Evolutionary conservation across 2,888 invertebrate genomes (phyloP).

Genomic region (Drosophila eohydei): DNA sequence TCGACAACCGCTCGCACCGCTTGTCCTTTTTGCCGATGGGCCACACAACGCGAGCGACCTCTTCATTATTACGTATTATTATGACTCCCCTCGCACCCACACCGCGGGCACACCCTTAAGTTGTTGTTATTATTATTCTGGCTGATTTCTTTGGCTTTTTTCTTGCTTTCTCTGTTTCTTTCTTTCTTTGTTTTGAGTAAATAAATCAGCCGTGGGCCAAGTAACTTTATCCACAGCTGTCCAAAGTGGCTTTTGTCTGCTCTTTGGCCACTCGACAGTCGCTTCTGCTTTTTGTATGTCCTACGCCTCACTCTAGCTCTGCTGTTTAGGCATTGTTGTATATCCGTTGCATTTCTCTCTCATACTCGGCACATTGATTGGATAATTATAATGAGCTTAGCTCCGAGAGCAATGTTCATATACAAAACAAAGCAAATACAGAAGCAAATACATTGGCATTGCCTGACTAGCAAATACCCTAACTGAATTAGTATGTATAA

Average conservation of each 20-base stretch:
- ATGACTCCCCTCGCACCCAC: conserved; percentile 28
- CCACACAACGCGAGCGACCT: conserved; percentile 28
- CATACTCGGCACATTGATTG: conserved; percentile 55
- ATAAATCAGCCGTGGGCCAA: conserved; percentile 73
- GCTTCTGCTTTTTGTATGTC: conserved; percentile 2
- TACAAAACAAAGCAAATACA: background rate
- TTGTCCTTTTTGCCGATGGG: conserved; percentile 34
- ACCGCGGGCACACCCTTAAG: background rate
- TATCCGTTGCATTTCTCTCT: conserved; percentile 46
- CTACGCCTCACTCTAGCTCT: background rate
- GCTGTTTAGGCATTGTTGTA: conserved; percentile 26
- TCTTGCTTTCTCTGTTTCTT: background rate
- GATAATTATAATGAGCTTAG: conserved; percentile 73
- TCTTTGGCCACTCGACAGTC: conserved; percentile 20
- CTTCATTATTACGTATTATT: conserved; percentile 59
- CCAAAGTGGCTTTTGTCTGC: conserved; percentile 44
- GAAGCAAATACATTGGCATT: too few relatives aligned
- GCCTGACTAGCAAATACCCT: background rate
- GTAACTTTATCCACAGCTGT: conserved; percentile 66
- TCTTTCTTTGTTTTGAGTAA: conserved; percentile 65
- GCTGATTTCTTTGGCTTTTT: conserved; percentile 39
- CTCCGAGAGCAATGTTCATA: conserved; percentile 39
- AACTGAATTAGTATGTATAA: background rate
- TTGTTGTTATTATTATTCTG: conserved; percentile 40
- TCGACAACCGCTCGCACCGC: background rate